Conservation (phyloP, 1,140 invertebrate species). For the Anthonomus grandis region DNA sequence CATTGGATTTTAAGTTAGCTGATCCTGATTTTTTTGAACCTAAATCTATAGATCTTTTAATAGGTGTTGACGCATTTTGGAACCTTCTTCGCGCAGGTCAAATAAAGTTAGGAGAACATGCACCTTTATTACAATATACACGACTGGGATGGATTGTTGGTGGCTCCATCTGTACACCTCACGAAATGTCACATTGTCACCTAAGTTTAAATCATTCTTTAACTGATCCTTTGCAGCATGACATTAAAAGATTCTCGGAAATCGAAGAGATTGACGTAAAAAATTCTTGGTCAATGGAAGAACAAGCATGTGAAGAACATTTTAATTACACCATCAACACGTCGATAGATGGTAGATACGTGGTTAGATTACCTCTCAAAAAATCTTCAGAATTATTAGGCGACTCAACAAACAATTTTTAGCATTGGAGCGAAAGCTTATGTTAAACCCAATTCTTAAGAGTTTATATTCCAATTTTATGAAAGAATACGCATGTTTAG, state of each 20-base stretch:
- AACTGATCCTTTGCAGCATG: no score
- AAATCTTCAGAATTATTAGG: conserved; percentile 12
- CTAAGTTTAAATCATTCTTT: background rate
- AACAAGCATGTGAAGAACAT: conserved; percentile 26
- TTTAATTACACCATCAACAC: conserved; percentile 15
- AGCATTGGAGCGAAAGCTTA: conserved; percentile 14
- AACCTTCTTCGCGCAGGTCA: no score
- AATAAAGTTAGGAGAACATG: conserved; percentile 10
- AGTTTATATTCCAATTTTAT: conserved; percentile 14
- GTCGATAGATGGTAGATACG: conserved; percentile 14
- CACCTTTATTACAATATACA: conserved; percentile 28
- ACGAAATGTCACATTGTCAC: background rate
- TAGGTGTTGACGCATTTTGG: no score
- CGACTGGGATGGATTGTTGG: conserved; percentile 32
- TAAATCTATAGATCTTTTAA: no score
- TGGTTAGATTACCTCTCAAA: conserved; percentile 28
- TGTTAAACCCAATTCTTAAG: conserved; percentile 12
- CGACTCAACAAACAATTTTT: conserved; percentile 19
- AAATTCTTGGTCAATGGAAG: conserved; percentile 12
- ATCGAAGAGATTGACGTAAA: conserved; percentile 14
- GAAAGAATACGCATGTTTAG: conserved; percentile 17
- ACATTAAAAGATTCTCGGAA: conserved; percentile 23
- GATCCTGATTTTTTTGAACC: conserved; percentile 33
- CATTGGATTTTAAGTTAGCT: conserved; percentile 19
- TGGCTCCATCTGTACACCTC: background rate